These are phyloP conservation scores for Melipona bicolor DNA, from an alignment of 2,888 invertebrate genomes.

Conservation along the genomic window DNA sequence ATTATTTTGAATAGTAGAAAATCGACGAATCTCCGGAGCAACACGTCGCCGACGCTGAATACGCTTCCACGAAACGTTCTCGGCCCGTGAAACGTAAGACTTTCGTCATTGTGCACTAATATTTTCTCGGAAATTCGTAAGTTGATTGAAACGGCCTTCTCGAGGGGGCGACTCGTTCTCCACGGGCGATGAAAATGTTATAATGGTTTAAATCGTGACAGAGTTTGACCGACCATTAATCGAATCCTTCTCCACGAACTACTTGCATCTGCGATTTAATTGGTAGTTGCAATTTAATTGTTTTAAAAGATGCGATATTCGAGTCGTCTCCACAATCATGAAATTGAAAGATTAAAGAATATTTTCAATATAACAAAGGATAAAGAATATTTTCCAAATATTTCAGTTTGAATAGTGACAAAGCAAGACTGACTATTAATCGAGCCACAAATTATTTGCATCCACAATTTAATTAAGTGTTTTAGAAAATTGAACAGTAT, in stretches of 20 bases:
- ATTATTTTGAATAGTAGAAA: slow-evolving; percentile 81
- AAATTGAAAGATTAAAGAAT: too few species aligned
- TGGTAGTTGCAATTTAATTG: too few species aligned
- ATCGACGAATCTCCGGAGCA: slow-evolving; percentile 66
- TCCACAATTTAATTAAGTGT: too few species aligned
- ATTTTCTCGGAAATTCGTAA: slow-evolving; percentile 45
- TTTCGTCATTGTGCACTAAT: slow-evolving; percentile 47
- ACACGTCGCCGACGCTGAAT: slow-evolving; percentile 52
- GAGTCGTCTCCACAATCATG: too few species aligned
- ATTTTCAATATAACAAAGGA: too few species aligned
- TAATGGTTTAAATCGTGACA: background rate
- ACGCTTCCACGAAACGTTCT: slow-evolving; percentile 47
- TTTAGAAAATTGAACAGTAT: too few species aligned
- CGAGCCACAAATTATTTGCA: background rate
- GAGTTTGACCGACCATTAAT: background rate
- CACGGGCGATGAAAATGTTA: background rate
- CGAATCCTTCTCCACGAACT: background rate
- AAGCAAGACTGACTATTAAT: too few species aligned
- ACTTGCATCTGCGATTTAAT: too few species aligned
- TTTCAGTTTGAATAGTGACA: background rate
- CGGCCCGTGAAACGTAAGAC: slow-evolving; percentile 53
- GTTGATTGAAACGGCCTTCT: slow-evolving; percentile 16
- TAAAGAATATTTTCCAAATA: background rate
- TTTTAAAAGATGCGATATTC: too few species aligned
- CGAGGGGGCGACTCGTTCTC: background rate